A percentile compares a stretch with the other conserved stretches of the same genome.
Conservation (phyloP, 2,888 invertebrate species). For the Elegia similella region DNA sequence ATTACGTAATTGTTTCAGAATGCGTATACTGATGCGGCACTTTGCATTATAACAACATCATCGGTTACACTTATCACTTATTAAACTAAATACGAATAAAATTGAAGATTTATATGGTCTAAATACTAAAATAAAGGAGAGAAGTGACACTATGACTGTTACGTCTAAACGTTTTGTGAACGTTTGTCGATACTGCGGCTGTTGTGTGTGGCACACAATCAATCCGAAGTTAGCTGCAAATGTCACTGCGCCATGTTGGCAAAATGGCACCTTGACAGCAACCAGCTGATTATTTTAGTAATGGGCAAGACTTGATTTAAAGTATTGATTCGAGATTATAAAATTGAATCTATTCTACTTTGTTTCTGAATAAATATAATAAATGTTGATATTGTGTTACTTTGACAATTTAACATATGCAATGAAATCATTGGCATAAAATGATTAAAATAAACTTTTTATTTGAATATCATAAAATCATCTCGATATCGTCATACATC, state of each 20-base stretch:
- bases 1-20: constrained; percentile 79
- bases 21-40: constrained; percentile 71
- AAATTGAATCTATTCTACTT: too few relatives aligned
- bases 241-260: constrained; percentile 55
- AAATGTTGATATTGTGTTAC: too few relatives aligned
- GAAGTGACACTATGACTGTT: constrained; percentile 73
- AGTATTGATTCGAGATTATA: too few relatives aligned
- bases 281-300: constrained; percentile 73
- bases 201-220: constrained; percentile 66
- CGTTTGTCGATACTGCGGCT: constrained; percentile 79
- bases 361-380: too few relatives aligned
- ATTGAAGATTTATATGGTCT: constrained; percentile 63
- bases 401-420: too few relatives aligned
- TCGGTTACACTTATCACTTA: constrained; percentile 75
- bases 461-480: too few relatives aligned
- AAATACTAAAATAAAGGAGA: constrained; percentile 72
- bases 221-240: constrained; percentile 60
- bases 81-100: constrained; percentile 62
- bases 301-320: constrained; percentile 24
- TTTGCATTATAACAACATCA: constrained; percentile 67
- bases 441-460: too few relatives aligned
- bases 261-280: constrained; percentile 61
- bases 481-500: too few relatives aligned
- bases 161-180: constrained; percentile 79
- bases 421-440: too few relatives aligned